Conservation (phyloP, 1,140 invertebrate genomes). For the Bicyclus anynana region DNA sequence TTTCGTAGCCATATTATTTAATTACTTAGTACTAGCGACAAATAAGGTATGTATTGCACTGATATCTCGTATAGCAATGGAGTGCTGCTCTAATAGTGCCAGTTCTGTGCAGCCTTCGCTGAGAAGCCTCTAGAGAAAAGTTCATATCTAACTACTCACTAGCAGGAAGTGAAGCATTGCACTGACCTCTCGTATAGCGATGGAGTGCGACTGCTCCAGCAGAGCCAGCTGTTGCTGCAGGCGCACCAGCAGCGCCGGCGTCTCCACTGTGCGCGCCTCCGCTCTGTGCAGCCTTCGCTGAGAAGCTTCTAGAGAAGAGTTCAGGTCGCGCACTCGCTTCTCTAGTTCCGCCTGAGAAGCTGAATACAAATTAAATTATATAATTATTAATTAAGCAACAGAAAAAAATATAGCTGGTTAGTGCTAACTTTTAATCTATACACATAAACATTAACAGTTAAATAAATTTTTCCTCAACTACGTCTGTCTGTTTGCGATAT, state of each 20-base stretch:
- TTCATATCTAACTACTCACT: no score
- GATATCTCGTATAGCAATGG: conserved; percentile 81
- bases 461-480: no score
- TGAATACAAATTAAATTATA: conserved; percentile 12
- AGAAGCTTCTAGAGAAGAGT: conserved; percentile 81
- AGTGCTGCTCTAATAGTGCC: conserved; percentile 83
- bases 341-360: conserved; percentile 62
- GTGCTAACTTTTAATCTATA: neutral
- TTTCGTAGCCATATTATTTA: no score
- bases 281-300: conserved; percentile 80
- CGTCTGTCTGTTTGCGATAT: no score
- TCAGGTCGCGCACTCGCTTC: conserved; percentile 75
- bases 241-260: conserved; percentile 80
- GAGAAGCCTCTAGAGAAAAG: no score
- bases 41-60: conserved; percentile 7
- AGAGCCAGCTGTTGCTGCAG: conserved; percentile 85
- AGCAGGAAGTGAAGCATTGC: no score
- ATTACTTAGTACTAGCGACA: no score
- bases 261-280: conserved; percentile 74
- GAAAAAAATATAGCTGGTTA: no score
- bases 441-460: no score
- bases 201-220: conserved; percentile 83
- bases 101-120: no score
- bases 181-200: conserved; percentile 80
- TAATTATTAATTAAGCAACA: no score